These are phyloP conservation scores for Stichodactyla mertensii DNA, from an alignment of 64 coral and sea anemone species.

Conservation along the genomic window DNA sequence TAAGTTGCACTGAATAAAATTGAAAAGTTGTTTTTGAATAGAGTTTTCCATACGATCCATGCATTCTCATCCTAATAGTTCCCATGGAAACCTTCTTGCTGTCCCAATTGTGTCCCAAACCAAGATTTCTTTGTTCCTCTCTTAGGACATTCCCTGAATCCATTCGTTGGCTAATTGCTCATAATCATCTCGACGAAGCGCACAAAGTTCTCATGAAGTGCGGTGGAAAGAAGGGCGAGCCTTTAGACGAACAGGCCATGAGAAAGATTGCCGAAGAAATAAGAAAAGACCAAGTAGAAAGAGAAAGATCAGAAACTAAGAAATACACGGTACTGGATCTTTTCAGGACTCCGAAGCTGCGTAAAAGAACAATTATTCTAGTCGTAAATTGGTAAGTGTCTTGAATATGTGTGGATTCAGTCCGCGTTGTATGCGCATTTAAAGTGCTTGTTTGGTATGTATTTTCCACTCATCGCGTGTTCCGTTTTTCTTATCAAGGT, in stretches of 20 bases:
- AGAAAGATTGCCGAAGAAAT: neutral
- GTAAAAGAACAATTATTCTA: constrained; percentile 47
- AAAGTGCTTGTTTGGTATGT: neutral
- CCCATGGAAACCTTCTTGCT: no score
- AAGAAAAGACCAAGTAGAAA: neutral
- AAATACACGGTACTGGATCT: constrained; percentile 29
- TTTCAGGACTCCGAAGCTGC: constrained; percentile 29
- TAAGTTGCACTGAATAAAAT: constrained; percentile 15
- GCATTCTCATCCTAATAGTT: no score
- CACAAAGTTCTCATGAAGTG: constrained; percentile 5
- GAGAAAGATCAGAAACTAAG: neutral
- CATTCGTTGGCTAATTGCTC: constrained; percentile 33
- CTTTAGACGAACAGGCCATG: neutral
- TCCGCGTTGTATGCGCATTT: neutral
- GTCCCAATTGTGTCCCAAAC: no score
- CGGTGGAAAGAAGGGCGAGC: neutral
- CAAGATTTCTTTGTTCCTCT: neutral
- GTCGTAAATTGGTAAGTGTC: constrained; percentile 27
- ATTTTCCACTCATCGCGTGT: neutral
- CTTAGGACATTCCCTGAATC: constrained; percentile 39
- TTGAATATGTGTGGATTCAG: neutral
- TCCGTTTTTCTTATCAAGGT: neutral
- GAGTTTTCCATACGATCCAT: no score
- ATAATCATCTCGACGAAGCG: constrained; percentile 25
- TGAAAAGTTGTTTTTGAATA: no score